A percentile compares a stretch with the other conserved stretches of the same genome.
Conservation (phyloP, 1,140 invertebrate species). For the Drosophila guanche region DNA sequence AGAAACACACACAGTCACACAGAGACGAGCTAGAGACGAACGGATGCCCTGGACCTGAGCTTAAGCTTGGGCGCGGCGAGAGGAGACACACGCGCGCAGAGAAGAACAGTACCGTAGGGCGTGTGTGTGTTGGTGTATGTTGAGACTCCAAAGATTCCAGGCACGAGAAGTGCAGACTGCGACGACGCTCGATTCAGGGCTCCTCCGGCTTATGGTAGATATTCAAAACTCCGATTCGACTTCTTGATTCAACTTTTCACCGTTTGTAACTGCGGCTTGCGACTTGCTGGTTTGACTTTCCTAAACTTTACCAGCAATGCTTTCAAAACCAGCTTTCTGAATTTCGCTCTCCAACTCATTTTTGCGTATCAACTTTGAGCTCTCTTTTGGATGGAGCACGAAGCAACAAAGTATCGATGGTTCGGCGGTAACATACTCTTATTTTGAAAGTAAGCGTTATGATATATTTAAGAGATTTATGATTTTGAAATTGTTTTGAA, state of each 20-base stretch:
- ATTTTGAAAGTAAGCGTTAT: too few species aligned
- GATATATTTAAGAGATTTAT: too few species aligned
- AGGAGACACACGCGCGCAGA: constrained; percentile 16
- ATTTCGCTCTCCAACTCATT: too few species aligned
- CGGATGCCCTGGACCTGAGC: constrained; percentile 32
- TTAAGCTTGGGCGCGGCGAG: constrained; percentile 24
- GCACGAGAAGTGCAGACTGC: constrained; percentile 29
- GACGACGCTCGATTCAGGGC: constrained; percentile 26
- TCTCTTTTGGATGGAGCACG: too few species aligned
- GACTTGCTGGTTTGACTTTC: too few species aligned
- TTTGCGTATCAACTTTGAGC: too few species aligned
- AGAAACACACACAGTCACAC: constrained; percentile 19
- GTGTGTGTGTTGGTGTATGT: constrained; percentile 12
- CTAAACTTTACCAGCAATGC: too few species aligned
- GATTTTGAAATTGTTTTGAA: too few species aligned
- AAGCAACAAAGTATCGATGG: too few species aligned
- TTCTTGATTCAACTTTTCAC: constrained; percentile 2
- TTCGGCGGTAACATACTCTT: too few species aligned
- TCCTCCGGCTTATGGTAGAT: constrained; percentile 9
- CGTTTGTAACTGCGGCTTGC: too few species aligned
- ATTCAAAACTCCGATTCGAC: constrained; percentile 28
- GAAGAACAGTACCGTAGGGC: constrained; percentile 28
- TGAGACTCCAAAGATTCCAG: constrained; percentile 34
- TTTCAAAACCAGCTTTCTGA: too few species aligned
- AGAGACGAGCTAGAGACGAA: constrained; percentile 43